Evolutionary conservation across 2,797 vertebrate genomes (phyloP).

Genomic region (Babyrousa celebensis): DNA sequence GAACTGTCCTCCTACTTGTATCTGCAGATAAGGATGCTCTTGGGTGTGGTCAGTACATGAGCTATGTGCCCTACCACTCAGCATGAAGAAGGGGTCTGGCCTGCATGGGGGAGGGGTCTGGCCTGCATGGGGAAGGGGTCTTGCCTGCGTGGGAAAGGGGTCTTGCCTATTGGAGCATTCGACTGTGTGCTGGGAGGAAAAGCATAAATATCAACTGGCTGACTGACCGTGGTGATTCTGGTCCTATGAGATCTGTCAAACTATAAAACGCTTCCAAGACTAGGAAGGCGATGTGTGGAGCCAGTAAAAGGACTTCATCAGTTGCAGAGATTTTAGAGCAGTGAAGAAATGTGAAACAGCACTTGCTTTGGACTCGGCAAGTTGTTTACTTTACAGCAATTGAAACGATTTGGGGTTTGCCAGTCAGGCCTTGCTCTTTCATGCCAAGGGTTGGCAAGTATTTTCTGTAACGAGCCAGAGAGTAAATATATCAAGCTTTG

Average conservation of each 20-base stretch:
- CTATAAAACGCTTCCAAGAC: constrained; percentile 30
- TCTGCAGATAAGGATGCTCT: neutral
- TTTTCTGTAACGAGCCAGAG: constrained; percentile 27
- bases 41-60: neutral
- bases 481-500: constrained; percentile 37
- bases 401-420: neutral
- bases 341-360: neutral
- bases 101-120: neutral
- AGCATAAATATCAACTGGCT: neutral
- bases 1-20: neutral
- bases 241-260: neutral
- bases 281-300: neutral
- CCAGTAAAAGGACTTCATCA: neutral
- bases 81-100: neutral
- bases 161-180: neutral
- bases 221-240: neutral
- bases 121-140: neutral
- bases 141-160: neutral
- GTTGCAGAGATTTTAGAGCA: neutral
- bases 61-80: neutral
- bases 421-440: neutral
- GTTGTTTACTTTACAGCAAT: neutral
- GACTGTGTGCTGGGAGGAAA: neutral
- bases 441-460: neutral
- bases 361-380: neutral